phyloP scores from a whole-genome alignment of 1,140 invertebrate species.

The Vanessa tameamea region DNA sequence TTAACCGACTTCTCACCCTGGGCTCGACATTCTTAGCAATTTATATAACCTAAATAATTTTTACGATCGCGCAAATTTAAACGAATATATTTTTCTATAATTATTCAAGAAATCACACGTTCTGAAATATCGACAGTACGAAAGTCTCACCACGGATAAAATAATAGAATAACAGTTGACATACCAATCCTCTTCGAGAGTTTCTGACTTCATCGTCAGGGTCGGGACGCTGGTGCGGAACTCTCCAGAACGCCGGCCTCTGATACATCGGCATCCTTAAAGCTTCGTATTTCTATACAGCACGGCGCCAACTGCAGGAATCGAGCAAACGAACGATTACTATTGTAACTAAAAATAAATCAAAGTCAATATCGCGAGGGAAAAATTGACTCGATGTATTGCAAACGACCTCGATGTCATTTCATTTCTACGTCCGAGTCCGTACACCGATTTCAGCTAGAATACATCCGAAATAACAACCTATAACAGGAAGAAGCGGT shows the following conservation, averaged over 20 bases:
- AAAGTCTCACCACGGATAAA: too few species aligned
- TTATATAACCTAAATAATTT: too few species aligned
- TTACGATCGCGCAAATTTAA: too few species aligned
- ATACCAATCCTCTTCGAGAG: conserved; percentile 39
- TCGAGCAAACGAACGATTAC: not conserved
- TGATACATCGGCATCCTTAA: conserved; percentile 84
- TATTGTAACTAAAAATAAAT: not conserved
- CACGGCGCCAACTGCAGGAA: conserved; percentile 7
- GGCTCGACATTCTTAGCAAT: too few species aligned
- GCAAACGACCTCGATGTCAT: too few species aligned
- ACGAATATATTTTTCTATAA: not conserved
- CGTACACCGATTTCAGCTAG: too few species aligned
- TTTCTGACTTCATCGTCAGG: conserved; percentile 63
- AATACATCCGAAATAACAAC: not conserved
- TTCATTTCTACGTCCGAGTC: too few species aligned
- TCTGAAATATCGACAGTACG: too few species aligned
- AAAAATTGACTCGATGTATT: too few species aligned
- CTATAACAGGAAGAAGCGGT: not conserved
- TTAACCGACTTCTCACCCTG: not conserved
- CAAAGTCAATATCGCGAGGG: too few species aligned
- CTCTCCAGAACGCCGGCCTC: conserved; percentile 83
- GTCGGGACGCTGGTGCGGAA: conserved; percentile 78
- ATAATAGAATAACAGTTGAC: not conserved
- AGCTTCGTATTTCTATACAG: not conserved
- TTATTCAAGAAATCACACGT: not conserved